Conservation (phyloP, 2,113 vertebrate species). For the Mola mola region DNA sequence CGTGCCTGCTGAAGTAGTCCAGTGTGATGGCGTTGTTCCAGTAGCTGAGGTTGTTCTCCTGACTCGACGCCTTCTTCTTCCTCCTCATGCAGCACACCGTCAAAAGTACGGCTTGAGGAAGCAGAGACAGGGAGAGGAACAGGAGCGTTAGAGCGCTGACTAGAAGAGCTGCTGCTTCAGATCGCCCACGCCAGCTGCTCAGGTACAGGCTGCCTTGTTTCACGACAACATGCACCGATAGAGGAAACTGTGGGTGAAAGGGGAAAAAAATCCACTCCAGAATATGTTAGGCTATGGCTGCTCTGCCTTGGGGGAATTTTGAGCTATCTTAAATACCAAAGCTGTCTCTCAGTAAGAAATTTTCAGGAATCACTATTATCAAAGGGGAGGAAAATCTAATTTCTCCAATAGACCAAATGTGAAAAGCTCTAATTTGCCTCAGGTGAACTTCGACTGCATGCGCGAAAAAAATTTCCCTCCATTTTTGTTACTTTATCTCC, state of each 20-base stretch:
- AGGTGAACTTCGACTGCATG: conserved; percentile 1
- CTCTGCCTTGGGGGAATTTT: neutral
- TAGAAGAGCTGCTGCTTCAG: conserved; percentile 34
- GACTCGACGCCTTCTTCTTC: conserved; percentile 94
- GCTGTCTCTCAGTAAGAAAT: no score
- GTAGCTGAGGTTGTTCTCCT: conserved; percentile 98
- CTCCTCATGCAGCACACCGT: conserved; percentile 96
- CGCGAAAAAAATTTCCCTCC: no score
- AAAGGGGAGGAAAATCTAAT: neutral
- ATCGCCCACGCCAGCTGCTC: conserved; percentile 27
- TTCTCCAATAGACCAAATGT: no score
- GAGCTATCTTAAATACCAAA: neutral
- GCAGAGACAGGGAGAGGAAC: conserved; percentile 39
- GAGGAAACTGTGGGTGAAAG: no score
- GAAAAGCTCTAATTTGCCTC: neutral
- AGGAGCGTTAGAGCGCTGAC: neutral
- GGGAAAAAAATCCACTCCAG: no score
- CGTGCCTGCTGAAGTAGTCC: conserved; percentile 98
- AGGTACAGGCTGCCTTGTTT: conserved; percentile 17
- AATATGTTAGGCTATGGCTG: neutral
- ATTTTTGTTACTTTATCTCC: neutral
- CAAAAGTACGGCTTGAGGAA: conserved; percentile 89
- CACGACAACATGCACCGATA: conserved; percentile 11
- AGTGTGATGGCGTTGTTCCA: conserved; percentile 99
- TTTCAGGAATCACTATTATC: neutral